These are phyloP conservation scores for Campoletis raptor DNA, from an alignment of 2,888 invertebrate species.

Conservation along the genomic window DNA sequence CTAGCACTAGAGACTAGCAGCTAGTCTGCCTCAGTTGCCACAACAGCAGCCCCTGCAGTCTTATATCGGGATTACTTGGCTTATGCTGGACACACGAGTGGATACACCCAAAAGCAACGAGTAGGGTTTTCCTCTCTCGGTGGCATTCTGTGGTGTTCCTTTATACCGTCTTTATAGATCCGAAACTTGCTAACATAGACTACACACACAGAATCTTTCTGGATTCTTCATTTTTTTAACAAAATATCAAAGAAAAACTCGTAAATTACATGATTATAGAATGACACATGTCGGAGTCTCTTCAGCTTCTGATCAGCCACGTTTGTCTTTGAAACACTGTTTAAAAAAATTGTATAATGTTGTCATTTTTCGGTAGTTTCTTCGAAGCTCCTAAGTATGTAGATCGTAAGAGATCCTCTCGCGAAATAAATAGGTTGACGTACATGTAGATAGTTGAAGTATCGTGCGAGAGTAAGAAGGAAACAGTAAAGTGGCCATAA, in stretches of 20 bases:
- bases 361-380: not conserved
- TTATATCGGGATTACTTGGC: slow-evolving; percentile 82
- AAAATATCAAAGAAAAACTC: not conserved
- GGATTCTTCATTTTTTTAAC: not conserved
- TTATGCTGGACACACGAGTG: slow-evolving; percentile 78
- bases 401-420: slow-evolving; percentile 35
- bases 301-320: not conserved
- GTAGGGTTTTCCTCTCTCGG: slow-evolving; percentile 69
- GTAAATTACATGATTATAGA: not conserved
- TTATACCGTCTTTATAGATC: slow-evolving; percentile 33
- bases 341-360: not conserved
- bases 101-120: slow-evolving; percentile 77
- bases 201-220: slow-evolving; percentile 6
- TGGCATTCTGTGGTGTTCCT: slow-evolving; percentile 15
- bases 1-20: slow-evolving; percentile 42
- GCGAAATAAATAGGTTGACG: slow-evolving; percentile 17
- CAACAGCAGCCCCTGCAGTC: slow-evolving; percentile 72
- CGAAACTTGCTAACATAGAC: slow-evolving; percentile 35
- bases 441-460: slow-evolving; percentile 43
- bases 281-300: not conserved
- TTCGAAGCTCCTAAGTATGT: slow-evolving; percentile 36
- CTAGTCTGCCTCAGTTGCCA: slow-evolving; percentile 66
- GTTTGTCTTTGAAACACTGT: not conserved
- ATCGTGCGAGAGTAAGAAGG: slow-evolving; percentile 45
- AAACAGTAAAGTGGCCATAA: slow-evolving; percentile 60